phyloP scores from a whole-genome alignment of 2,113 vertebrate species.

The Hyperopisus bebe region DNA sequence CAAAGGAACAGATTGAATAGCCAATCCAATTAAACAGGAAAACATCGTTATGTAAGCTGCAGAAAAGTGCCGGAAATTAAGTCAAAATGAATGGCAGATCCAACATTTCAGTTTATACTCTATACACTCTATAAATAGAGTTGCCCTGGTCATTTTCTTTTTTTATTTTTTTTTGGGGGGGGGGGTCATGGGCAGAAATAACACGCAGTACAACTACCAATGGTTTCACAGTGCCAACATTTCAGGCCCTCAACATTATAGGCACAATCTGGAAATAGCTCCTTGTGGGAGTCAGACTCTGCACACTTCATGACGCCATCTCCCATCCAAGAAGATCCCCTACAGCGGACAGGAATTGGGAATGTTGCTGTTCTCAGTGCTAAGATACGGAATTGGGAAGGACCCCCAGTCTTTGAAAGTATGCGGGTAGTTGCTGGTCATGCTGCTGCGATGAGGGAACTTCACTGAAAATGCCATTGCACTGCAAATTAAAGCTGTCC shows the following conservation, averaged over 20 bases:
- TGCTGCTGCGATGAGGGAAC: background rate
- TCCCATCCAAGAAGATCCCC: background rate
- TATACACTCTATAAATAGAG: too few species aligned
- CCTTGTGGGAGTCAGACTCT: background rate
- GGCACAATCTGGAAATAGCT: background rate
- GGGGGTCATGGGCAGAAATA: background rate
- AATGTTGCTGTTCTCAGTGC: background rate
- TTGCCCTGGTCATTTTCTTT: background rate
- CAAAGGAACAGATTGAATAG: background rate
- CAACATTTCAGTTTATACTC: background rate
- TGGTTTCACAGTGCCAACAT: background rate
- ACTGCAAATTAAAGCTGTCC: background rate
- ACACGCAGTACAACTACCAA: background rate
- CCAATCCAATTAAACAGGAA: background rate
- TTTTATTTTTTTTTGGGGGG: background rate
- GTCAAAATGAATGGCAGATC: background rate
- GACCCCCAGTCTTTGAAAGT: background rate
- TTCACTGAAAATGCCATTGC: background rate
- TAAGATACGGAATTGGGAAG: background rate
- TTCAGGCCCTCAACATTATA: background rate
- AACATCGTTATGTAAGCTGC: background rate
- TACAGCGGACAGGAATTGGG: background rate
- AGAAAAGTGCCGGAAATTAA: background rate
- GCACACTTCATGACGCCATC: background rate
- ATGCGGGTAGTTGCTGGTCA: background rate